Conservation (phyloP, 2,888 invertebrate genomes). For the Sinopyrophorus schimmeli region DNA sequence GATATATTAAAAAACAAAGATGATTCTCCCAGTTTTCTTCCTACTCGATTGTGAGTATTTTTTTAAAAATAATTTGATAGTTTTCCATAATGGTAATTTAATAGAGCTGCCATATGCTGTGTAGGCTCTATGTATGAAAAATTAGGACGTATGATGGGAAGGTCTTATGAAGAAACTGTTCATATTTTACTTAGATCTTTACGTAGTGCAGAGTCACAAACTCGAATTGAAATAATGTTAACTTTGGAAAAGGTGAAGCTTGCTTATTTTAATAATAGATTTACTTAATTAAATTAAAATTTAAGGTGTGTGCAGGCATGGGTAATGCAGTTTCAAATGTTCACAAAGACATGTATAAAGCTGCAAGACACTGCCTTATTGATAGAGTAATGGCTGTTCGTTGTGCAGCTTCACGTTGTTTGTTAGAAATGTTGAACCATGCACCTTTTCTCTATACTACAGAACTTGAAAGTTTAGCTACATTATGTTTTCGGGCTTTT, state of each 20-base stretch:
- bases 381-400: slow-evolving; percentile 93
- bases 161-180: slow-evolving; percentile 98
- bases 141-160: slow-evolving; percentile 97
- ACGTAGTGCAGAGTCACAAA: slow-evolving; percentile 93
- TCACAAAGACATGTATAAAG: slow-evolving; percentile 89
- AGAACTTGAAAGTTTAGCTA: slow-evolving; percentile 89
- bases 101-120: slow-evolving; percentile 93
- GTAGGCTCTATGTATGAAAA: slow-evolving; percentile 97
- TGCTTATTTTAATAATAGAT: background rate
- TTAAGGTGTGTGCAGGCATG: slow-evolving; percentile 86
- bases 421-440: slow-evolving; percentile 86
- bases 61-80: slow-evolving; percentile 10
- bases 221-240: slow-evolving; percentile 94
- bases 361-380: slow-evolving; percentile 82
- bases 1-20: slow-evolving; percentile 96
- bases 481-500: slow-evolving; percentile 88
- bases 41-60: slow-evolving; percentile 84
- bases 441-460: slow-evolving; percentile 83
- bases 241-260: slow-evolving; percentile 97
- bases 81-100: too few species aligned
- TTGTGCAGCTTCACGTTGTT: slow-evolving; percentile 89
- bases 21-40: slow-evolving; percentile 94
- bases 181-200: slow-evolving; percentile 87
- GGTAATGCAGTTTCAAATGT: slow-evolving; percentile 87
- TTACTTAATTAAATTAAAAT: slow-evolving; percentile 1